Percentiles rank a stretch among this genome's conserved stretches.
phyloP scores from a whole-genome alignment of 2,113 vertebrate genomes.

The Apteryx owenii region DNA sequence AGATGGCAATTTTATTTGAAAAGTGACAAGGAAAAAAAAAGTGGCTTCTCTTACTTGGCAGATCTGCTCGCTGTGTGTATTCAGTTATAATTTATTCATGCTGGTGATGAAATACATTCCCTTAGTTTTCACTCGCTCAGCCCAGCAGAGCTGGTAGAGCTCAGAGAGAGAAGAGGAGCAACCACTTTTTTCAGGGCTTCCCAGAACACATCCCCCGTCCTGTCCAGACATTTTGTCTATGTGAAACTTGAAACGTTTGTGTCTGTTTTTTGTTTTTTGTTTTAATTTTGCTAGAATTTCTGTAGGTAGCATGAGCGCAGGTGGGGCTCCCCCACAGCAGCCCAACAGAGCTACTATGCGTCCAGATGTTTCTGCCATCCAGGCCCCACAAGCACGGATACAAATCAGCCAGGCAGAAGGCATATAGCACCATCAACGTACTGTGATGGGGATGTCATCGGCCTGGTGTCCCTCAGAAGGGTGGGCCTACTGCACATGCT shows the following conservation, averaged over 20 bases:
- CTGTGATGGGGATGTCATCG: no score
- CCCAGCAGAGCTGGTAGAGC: background rate
- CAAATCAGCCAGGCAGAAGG: no score
- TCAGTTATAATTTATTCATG: background rate
- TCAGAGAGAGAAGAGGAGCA: background rate
- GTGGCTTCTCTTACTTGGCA: background rate
- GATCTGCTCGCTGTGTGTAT: background rate
- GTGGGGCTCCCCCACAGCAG: background rate
- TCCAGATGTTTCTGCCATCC: background rate
- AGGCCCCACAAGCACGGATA: background rate
- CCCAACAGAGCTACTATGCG: accelerated
- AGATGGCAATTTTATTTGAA: conserved; percentile 14
- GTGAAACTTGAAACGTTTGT: background rate
- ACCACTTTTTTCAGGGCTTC: background rate
- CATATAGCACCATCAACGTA: no score
- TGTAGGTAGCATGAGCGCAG: background rate
- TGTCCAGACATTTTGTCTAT: background rate
- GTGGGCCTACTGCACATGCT: background rate
- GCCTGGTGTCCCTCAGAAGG: background rate
- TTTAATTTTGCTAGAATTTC: background rate
- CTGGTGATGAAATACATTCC: background rate
- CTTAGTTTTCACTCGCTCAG: background rate
- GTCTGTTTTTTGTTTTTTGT: background rate
- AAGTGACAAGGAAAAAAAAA: background rate
- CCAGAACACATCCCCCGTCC: background rate